Base-by-base conservation (phyloP, 2,888 invertebrate species). In the Drosophila rellima region DNA sequence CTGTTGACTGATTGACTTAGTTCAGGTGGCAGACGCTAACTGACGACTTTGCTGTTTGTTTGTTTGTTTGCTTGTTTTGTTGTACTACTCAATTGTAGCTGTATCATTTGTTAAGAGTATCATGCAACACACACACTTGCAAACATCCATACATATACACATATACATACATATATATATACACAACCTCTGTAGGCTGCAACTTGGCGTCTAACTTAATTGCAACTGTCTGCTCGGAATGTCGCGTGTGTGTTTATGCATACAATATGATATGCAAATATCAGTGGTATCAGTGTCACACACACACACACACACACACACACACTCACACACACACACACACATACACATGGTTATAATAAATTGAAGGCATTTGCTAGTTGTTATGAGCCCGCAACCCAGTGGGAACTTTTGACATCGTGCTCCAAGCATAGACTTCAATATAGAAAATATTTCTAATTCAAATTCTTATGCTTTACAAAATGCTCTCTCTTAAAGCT, bases 251-350 rank as follows among this genome's bases (percentile, higher is more conserved):
- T 89, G 89, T 79, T 88, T 85, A 89, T 85, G 89, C 79, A 85
- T 75, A 68, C 23, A 26, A 26, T 85, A 85, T 88, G 87, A 85
- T 85, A 85, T 85, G 85, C 87, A 89, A 85, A 85, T 85, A 83
- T 86, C 88, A n/a, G 79, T 87, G 77, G 75, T 87, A 89, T 87
- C 89, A 73, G 63, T 72, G 70, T n/a, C n/a, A n/a, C 70, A 69
- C 57, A 26, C 35, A 20, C 44, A 44, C 47, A 47, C 23, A 45
- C 13, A 54, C 40, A 51, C 31, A 48, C 35, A 26, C 20, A 45
- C 61, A 31, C 59, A 20, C 48, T 13, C 26, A 17, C 31, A 0
- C 11, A 29, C 39, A 26, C 57, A 29, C 13, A 18, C 35, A 35
- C 23, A 31, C n/a, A 37, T 15, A 15, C 17, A 15, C 3, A 5